A percentile compares a stretch with the other conserved stretches of the same genome.
Conservation (phyloP, 1,140 invertebrate species). For the Potamilus streckersoni region DNA sequence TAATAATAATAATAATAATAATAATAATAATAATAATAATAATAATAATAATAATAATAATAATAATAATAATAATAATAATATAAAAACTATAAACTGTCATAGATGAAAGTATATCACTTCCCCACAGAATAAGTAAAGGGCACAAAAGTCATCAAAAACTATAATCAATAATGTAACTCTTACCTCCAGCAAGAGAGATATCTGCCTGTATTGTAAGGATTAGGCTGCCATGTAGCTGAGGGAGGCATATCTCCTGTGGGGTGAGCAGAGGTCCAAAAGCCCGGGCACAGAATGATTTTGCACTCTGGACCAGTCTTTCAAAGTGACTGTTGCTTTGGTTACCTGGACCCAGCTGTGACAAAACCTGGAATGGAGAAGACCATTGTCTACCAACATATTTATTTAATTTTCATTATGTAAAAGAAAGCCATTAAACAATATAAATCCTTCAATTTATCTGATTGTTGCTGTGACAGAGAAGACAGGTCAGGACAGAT, state of each 20-base stretch:
- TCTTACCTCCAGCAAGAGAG: slow-evolving; percentile 21
- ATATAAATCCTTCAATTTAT: no score
- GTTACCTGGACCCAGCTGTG: slow-evolving; percentile 34
- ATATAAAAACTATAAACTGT: no score
- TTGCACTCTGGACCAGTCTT: slow-evolving; percentile 32
- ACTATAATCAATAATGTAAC: not conserved
- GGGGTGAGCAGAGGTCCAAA: slow-evolving; percentile 34
- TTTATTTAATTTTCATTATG: no score
- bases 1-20: no score
- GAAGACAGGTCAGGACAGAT: no score
- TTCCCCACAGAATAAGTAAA: not conserved
- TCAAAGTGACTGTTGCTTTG: slow-evolving; percentile 18
- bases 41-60: no score
- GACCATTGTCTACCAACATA: not conserved
- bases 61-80: no score
- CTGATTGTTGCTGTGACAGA: no score
- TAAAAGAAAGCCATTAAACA: no score
- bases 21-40: no score
- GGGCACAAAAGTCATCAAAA: not conserved
- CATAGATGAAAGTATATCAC: no score
- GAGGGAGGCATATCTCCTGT: slow-evolving; percentile 22
- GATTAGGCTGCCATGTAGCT: slow-evolving; percentile 34
- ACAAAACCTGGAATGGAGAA: slow-evolving; percentile 31
- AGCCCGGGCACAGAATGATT: slow-evolving; percentile 26
- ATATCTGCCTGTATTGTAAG: slow-evolving; percentile 35